Percentiles rank a stretch among this genome's conserved stretches.
These are phyloP conservation scores for Agonopterix heracliana DNA, from an alignment of 2,888 invertebrate species.

Conservation along the genomic window DNA sequence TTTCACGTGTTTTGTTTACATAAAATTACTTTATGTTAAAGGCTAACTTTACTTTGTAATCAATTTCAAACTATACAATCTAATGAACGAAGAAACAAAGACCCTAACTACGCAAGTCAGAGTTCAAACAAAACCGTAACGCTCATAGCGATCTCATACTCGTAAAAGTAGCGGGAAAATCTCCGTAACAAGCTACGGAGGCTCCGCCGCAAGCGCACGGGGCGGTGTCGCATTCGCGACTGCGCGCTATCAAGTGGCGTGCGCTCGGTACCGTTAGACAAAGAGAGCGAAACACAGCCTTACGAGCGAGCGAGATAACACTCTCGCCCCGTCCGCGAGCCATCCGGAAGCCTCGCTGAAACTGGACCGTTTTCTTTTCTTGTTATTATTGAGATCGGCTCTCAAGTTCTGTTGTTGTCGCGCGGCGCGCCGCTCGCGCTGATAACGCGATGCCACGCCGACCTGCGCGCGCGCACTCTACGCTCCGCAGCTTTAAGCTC, in stretches of 20 bases:
- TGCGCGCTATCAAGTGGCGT: conserved; percentile 55
- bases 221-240: conserved; percentile 65
- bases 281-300: conserved; percentile 41
- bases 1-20: no score
- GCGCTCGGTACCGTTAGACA: conserved; percentile 65
- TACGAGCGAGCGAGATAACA: conserved; percentile 48
- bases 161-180: conserved; percentile 45
- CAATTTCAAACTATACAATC: no score
- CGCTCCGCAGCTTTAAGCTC: conserved; percentile 62
- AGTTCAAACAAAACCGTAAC: no score
- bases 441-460: conserved; percentile 73
- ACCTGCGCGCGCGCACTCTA: conserved; percentile 59
- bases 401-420: conserved; percentile 76
- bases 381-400: conserved; percentile 75
- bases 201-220: conserved; percentile 29
- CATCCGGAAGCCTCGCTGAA: conserved; percentile 76
- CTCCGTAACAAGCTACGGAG: conserved; percentile 11
- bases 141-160: conserved; percentile 33
- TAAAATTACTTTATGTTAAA: no score
- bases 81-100: no score
- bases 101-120: no score
- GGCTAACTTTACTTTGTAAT: no score
- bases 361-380: conserved; percentile 77
- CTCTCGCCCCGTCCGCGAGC: conserved; percentile 65
- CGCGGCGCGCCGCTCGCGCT: conserved; percentile 68